A percentile compares a stretch with the other conserved stretches of the same genome.
Evolutionary conservation across 2,797 vertebrate species (phyloP).

Genomic region (Discoglossus pictus): DNA sequence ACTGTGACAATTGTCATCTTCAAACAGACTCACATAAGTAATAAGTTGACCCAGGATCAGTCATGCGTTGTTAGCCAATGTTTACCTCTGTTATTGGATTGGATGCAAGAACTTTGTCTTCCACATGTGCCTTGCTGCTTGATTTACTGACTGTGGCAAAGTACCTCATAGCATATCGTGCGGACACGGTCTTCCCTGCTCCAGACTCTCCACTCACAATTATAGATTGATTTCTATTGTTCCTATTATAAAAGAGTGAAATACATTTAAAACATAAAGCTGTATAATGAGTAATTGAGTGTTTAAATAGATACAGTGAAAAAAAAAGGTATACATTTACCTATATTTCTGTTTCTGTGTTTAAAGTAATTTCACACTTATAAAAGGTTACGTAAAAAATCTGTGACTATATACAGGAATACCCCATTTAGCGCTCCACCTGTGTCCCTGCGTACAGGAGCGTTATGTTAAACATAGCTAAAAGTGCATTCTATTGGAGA

Average conservation of each 20-base stretch:
- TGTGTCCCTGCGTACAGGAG: too few relatives aligned
- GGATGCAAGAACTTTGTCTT: constrained; percentile 94
- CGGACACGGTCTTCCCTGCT: constrained; percentile 96
- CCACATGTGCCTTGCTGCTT: constrained; percentile 82
- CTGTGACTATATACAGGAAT: too few relatives aligned
- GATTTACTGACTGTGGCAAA: constrained; percentile 96
- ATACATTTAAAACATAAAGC: too few relatives aligned
- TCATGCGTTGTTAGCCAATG: neutral
- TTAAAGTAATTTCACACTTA: too few relatives aligned
- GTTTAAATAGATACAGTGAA: neutral
- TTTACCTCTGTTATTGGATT: constrained; percentile 94
- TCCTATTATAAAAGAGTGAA: constrained; percentile 71
- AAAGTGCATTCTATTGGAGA: too few relatives aligned
- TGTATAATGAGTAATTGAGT: constrained; percentile 14
- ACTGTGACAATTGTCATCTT: too few relatives aligned
- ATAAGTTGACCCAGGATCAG: neutral
- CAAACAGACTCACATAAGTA: neutral
- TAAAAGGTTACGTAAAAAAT: too few relatives aligned
- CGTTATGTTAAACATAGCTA: too few relatives aligned
- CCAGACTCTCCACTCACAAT: constrained; percentile 98
- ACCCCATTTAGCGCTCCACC: too few relatives aligned
- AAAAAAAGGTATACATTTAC: too few relatives aligned
- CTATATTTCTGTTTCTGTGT: too few relatives aligned
- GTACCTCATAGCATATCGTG: constrained; percentile 94
- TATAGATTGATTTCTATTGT: constrained; percentile 93